Evolutionary conservation across 2,888 invertebrate species (phyloP), one percentile per base, ranked within the genome.

Genomic region (Ectemnius lituratus): DNA sequence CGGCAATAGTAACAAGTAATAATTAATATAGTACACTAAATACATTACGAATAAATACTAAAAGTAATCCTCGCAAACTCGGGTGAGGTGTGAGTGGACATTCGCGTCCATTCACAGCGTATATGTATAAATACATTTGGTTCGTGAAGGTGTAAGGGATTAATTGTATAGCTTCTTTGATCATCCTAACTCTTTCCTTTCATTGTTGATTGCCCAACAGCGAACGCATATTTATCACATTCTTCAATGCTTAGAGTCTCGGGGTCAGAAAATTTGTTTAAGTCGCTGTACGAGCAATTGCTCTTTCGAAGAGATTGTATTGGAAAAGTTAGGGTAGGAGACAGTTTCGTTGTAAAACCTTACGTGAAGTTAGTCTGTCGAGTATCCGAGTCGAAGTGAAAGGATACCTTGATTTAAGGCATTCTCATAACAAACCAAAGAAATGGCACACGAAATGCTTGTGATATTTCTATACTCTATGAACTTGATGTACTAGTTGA

Each of bases 1-100:
- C 70, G 71, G 76, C 59, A 79, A 75, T 76, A 75, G 64, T 83
- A 76, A 78, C 73, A 71, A 75, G 73, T 75, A 81, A 75, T 61
- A 77, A 70, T 80, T 70, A 80, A 82, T 82, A 80, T 75, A 37
- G 37, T 37, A 73, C 67, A 81, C 69, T 75, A 81, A 37, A 37
- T 76, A 81, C 47, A 75, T 81, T 80, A 79, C 77, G 77, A 82
- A 83, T 85, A 86, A 81, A 80, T 79, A 80, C 81, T 83, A 81
- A 82, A 82, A 73, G 64, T 83, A 82, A 85, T 83, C 71, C 82
- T 84, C 77, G 78, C 79, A 81, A 84, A 81, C 81, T 80, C 68
- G 81, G 74, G 70, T 78, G 66, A 73, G 67, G 37, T 80, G 70
- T 80, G 70, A 84, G 60, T 67, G 74, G 80, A 80, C 76, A 69